phyloP scores from a whole-genome alignment of 2,888 invertebrate genomes.

The Lordiphosa andalusiaca region DNA sequence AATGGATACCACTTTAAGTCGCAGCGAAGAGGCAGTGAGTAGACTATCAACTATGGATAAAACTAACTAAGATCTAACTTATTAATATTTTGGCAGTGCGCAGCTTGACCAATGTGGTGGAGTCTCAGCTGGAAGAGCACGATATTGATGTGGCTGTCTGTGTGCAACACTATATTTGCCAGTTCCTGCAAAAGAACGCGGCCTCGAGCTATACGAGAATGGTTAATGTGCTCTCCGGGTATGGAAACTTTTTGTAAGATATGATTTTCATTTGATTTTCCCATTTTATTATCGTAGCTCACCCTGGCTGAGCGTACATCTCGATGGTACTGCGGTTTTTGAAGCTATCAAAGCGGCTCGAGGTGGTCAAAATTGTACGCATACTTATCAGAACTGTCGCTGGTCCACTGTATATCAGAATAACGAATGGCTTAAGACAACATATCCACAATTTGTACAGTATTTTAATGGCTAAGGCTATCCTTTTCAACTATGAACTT shows the following conservation, averaged over 20 bases:
- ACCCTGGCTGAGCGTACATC: constrained; percentile 76
- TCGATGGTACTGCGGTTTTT: constrained; percentile 82
- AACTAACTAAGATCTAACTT: background rate
- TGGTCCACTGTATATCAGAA: constrained; percentile 44
- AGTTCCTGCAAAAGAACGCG: constrained; percentile 80
- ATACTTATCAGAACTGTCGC: constrained; percentile 81
- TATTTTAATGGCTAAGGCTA: constrained; percentile 30
- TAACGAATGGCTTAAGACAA: constrained; percentile 33
- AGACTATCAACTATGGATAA: background rate
- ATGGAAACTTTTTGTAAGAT: constrained; percentile 19
- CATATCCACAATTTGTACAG: constrained; percentile 32
- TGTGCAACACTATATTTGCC: constrained; percentile 83
- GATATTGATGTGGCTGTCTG: constrained; percentile 84
- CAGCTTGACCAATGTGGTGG: constrained; percentile 78
- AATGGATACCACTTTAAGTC: constrained; percentile 22
- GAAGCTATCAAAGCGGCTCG: constrained; percentile 82
- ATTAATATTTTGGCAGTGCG: constrained; percentile 52
- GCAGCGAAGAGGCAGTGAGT: constrained; percentile 36
- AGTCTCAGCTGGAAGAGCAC: constrained; percentile 82
- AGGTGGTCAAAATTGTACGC: constrained; percentile 77
- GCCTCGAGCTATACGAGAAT: constrained; percentile 80
- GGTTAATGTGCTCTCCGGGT: constrained; percentile 81
- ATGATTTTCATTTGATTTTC: background rate
- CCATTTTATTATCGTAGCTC: constrained; percentile 51
- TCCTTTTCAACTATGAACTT: constrained; percentile 17